A percentile compares a stretch with the other conserved stretches of the same genome.
Evolutionary conservation across 2,888 invertebrate species (phyloP).

Genomic region (Neoitamus cyanurus): DNA sequence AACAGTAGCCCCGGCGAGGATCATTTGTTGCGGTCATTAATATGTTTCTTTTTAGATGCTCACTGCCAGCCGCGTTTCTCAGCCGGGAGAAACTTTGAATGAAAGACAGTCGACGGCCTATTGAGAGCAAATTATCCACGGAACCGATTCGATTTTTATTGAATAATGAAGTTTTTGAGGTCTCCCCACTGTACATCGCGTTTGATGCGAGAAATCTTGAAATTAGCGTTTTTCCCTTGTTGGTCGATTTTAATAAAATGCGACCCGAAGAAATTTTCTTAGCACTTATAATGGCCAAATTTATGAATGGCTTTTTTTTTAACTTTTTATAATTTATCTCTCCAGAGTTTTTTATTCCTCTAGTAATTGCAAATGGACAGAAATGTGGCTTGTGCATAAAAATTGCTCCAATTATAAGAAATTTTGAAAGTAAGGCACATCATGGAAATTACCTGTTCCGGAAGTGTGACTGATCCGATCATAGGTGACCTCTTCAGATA

Average conservation of each 20-base stretch:
- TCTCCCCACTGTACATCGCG: not conserved
- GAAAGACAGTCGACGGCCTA: conserved; percentile 22
- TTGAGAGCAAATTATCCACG: conserved; percentile 49
- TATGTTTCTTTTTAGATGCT: conserved; percentile 45
- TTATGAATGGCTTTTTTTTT: not conserved
- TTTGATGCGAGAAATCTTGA: conserved; percentile 5
- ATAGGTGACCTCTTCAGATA: not conserved
- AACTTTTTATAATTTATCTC: not conserved
- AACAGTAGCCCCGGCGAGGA: conserved; percentile 52
- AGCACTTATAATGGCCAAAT: not conserved
- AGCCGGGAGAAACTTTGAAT: conserved; percentile 10
- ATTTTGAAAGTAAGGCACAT: not conserved
- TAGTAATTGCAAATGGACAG: not conserved
- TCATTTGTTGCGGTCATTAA: conserved; percentile 53
- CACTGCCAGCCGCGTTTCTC: not conserved
- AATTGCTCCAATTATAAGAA: not conserved
- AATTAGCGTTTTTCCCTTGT: conserved; percentile 19
- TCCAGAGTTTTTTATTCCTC: not conserved
- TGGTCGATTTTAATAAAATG: conserved; percentile 14
- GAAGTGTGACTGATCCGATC: not conserved
- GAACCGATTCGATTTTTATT: conserved; percentile 50
- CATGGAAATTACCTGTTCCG: not conserved
- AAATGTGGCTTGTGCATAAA: not conserved
- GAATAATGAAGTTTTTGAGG: conserved; percentile 36
- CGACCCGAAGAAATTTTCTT: not conserved